These are phyloP conservation scores for Ennomos quercinarius DNA, from an alignment of 2,888 invertebrate species.

Conservation along the genomic window DNA sequence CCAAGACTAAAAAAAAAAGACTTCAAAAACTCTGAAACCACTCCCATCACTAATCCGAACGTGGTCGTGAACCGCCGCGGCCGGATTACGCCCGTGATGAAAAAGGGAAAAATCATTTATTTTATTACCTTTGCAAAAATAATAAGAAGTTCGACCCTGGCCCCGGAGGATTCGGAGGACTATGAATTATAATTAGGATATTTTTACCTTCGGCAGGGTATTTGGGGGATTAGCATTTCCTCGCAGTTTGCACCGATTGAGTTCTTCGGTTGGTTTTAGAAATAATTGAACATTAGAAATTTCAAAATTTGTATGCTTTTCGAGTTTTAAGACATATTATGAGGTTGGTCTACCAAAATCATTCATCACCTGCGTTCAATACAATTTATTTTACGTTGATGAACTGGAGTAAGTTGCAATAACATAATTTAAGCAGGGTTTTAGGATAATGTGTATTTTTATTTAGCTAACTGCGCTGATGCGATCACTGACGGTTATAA, in stretches of 20 bases:
- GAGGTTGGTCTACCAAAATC: too few species aligned
- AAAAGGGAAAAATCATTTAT: constrained; percentile 73
- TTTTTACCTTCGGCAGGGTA: constrained; percentile 27
- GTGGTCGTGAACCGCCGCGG: constrained; percentile 44
- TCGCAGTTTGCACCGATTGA: constrained; percentile 11
- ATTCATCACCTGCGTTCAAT: too few species aligned
- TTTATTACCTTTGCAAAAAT: constrained; percentile 70
- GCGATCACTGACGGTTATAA: too few species aligned
- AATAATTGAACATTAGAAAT: not conserved
- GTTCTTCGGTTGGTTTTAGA: constrained; percentile 1
- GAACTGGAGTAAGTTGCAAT: too few species aligned
- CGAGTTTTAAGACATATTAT: too few species aligned
- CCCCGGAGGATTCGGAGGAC: constrained; percentile 49
- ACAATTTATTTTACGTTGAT: too few species aligned
- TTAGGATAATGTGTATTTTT: too few species aligned
- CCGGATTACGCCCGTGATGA: constrained; percentile 54
- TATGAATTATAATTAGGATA: constrained; percentile 53
- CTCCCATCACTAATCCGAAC: constrained; percentile 42
- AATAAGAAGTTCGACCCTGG: constrained; percentile 57
- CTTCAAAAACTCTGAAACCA: not conserved
- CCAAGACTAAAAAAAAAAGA: constrained; percentile 31
- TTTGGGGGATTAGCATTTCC: constrained; percentile 27
- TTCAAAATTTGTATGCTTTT: too few species aligned
- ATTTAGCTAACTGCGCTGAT: too few species aligned
- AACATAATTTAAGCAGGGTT: too few species aligned